Percentiles rank a stretch among this genome's conserved stretches.
These are phyloP conservation scores for Hirtodrosophila cameraria DNA, from an alignment of 2,888 invertebrate genomes.

Conservation along the genomic window DNA sequence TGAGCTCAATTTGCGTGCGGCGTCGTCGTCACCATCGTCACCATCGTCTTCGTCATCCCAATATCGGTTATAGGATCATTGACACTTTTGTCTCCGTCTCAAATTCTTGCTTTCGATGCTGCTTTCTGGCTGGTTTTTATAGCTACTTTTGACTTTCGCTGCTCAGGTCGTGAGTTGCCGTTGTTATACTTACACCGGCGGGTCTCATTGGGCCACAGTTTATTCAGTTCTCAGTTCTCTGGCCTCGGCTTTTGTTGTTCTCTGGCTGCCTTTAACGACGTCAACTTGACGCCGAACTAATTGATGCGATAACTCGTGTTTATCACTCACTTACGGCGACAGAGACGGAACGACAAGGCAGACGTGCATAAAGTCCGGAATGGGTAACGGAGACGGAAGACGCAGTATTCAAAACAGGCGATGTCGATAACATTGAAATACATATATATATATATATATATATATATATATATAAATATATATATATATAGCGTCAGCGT, in stretches of 20 bases:
- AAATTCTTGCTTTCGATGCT: conserved; percentile 6
- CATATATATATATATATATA: no score
- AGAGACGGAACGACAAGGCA: not conserved
- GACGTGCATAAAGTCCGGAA: no score
- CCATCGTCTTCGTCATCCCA: conserved; percentile 46
- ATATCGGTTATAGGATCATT: conserved; percentile 80
- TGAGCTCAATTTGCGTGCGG: conserved; percentile 69
- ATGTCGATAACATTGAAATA: conserved; percentile 65
- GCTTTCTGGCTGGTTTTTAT: conserved; percentile 36
- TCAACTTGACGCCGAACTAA: conserved; percentile 80
- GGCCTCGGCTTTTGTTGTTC: conserved; percentile 31
- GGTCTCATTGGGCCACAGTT: conserved; percentile 3
- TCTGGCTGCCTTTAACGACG: conserved; percentile 69
- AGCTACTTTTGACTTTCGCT: conserved; percentile 62
- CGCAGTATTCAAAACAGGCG: conserved; percentile 50
- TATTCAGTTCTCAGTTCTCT: not conserved
- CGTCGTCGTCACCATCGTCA: conserved; percentile 14
- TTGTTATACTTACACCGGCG: conserved; percentile 12
- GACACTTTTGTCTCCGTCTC: conserved; percentile 66
- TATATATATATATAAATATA: no score
- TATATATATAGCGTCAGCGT: conserved; percentile 58
- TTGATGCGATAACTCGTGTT: conserved; percentile 78
- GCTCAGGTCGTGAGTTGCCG: conserved; percentile 19
- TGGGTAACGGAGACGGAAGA: conserved; percentile 27
- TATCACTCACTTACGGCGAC: conserved; percentile 74